These are phyloP conservation scores for Protosalanx chinensis DNA, from an alignment of 2,797 vertebrate genomes.

Conservation along the genomic window DNA sequence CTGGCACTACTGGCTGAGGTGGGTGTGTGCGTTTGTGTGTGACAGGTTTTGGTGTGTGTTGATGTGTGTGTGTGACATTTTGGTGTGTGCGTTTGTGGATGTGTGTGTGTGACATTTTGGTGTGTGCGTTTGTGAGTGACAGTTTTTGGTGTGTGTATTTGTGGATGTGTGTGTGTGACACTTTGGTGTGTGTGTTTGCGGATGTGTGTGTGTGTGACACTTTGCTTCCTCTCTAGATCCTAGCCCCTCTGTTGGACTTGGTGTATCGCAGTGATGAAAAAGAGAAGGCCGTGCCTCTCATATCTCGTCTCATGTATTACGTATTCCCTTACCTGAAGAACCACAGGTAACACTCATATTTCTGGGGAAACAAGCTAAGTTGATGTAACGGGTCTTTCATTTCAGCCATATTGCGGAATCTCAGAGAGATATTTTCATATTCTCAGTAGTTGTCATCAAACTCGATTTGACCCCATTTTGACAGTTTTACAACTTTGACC, in stretches of 20 bases:
- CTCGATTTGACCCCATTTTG: too few relatives aligned
- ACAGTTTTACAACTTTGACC: too few relatives aligned
- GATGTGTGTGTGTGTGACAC: not conserved
- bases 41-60: not conserved
- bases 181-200: constrained; percentile 2
- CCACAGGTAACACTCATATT: constrained; percentile 78
- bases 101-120: not conserved
- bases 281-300: constrained; percentile 90
- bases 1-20: constrained; percentile 94
- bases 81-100: not conserved
- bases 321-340: constrained; percentile 96
- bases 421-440: too few relatives aligned
- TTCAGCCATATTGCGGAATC: too few relatives aligned
- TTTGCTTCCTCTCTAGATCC: constrained; percentile 52
- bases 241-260: constrained; percentile 93
- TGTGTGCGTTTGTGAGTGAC: not conserved
- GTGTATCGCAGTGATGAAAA: constrained; percentile 97
- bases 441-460: too few relatives aligned
- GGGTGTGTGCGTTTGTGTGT: constrained; percentile 7
- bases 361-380: too few relatives aligned
- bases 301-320: constrained; percentile 91
- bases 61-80: not conserved
- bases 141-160: not conserved
- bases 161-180: not conserved
- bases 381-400: too few relatives aligned